phyloP scores from a whole-genome alignment of 2,797 vertebrate species.

The Potorous gilbertii region DNA sequence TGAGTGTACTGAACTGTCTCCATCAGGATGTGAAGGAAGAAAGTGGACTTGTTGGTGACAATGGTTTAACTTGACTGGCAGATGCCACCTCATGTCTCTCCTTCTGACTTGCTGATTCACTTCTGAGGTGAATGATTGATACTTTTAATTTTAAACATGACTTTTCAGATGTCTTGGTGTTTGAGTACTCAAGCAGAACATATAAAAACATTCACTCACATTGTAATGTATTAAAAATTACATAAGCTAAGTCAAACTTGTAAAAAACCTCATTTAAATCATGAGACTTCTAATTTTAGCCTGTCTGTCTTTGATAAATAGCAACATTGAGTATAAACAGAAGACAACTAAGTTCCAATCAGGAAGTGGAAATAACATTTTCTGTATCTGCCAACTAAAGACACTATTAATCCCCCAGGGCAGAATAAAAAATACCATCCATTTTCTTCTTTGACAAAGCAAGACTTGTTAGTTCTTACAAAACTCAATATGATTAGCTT shows the following conservation, averaged over 20 bases:
- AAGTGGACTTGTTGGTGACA: background rate
- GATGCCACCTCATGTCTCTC: background rate
- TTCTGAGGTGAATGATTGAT: background rate
- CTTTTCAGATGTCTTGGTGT: background rate
- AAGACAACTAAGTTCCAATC: slow-evolving; percentile 49
- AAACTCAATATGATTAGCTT: slow-evolving; percentile 74
- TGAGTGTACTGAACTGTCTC: background rate
- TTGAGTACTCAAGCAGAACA: background rate
- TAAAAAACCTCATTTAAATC: slow-evolving; percentile 25
- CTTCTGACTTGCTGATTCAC: background rate
- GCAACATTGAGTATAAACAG: slow-evolving; percentile 48
- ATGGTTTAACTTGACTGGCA: background rate
- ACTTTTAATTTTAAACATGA: background rate
- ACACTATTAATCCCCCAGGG: slow-evolving; percentile 88
- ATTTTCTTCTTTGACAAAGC: slow-evolving; percentile 91
- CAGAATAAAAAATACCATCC: slow-evolving; percentile 90
- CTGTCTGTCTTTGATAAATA: slow-evolving; percentile 21
- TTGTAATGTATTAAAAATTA: slow-evolving; percentile 28
- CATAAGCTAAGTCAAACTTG: background rate
- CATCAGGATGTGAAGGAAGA: background rate
- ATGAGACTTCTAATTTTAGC: slow-evolving; percentile 25
- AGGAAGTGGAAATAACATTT: slow-evolving; percentile 57
- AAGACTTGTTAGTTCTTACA: slow-evolving; percentile 92
- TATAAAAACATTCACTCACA: background rate
- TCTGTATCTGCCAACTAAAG: slow-evolving; percentile 80